phyloP scores from a whole-genome alignment of 2,888 invertebrate genomes.

The Ophion ellenae region DNA sequence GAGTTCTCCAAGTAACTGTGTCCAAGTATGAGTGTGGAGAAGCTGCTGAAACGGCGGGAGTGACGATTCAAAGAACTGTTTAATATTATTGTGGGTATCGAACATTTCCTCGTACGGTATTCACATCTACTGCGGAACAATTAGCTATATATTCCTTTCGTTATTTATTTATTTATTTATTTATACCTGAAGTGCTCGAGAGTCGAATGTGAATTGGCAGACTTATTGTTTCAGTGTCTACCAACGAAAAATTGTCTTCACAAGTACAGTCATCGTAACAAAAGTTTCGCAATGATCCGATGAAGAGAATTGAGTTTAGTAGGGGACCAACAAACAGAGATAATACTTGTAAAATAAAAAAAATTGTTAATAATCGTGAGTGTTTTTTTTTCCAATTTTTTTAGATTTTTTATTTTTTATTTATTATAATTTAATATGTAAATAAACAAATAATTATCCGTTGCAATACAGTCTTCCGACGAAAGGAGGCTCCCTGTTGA shows the following conservation, averaged over 20 bases:
- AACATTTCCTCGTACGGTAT: conserved; percentile 1
- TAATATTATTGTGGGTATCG: neutral
- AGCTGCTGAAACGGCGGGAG: conserved; percentile 23
- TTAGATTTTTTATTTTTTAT: neutral
- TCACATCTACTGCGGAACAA: conserved; percentile 16
- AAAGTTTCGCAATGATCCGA: no score
- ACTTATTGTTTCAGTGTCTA: neutral
- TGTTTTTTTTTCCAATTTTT: neutral
- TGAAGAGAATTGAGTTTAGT: no score
- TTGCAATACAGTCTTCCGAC: neutral
- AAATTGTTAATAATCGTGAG: neutral
- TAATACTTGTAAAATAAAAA: neutral
- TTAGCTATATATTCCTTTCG: conserved; percentile 17
- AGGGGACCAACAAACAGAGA: neutral
- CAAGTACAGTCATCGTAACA: neutral
- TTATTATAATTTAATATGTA: neutral
- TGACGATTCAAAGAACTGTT: conserved; percentile 12
- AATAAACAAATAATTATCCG: neutral
- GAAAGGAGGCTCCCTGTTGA: neutral
- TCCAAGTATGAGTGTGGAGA: neutral
- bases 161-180: conserved; percentile 64
- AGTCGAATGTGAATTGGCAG: neutral
- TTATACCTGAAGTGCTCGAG: neutral
- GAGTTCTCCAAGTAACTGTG: neutral
- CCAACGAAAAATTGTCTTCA: neutral